phyloP scores from a whole-genome alignment of 2,888 invertebrate genomes.

The Monoplex corrugatus region DNA sequence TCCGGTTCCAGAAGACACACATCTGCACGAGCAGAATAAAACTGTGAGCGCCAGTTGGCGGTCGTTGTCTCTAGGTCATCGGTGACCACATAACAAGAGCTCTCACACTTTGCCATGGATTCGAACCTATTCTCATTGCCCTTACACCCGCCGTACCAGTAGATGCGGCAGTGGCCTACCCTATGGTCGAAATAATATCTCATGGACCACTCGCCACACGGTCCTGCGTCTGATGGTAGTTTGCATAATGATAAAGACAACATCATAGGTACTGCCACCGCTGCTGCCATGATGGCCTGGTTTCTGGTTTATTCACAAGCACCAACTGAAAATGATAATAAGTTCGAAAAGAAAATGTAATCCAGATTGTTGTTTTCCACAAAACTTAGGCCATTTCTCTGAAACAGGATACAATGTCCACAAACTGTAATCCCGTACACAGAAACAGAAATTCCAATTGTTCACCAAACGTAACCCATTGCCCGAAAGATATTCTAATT shows the following conservation, averaged over 20 bases:
- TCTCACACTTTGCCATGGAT: constrained; percentile 91
- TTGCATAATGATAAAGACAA: constrained; percentile 53
- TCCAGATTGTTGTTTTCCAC: no score
- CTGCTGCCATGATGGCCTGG: no score
- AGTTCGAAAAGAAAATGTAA: no score
- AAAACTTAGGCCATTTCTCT: no score
- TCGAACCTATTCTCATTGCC: constrained; percentile 85
- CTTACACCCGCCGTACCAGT: constrained; percentile 85
- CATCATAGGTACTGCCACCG: constrained; percentile 50
- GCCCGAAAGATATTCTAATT: no score
- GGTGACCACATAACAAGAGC: constrained; percentile 52
- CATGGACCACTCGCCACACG: constrained; percentile 67
- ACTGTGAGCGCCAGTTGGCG: constrained; percentile 86
- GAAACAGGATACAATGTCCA: no score
- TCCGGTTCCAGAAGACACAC: constrained; percentile 79
- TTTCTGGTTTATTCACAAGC: no score
- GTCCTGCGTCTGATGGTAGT: constrained; percentile 86
- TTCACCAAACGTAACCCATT: no score
- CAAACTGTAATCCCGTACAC: no score
- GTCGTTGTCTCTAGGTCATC: background rate
- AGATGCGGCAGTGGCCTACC: constrained; percentile 87
- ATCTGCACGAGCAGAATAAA: constrained; percentile 93
- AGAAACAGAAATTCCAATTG: no score
- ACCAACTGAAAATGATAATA: no score
- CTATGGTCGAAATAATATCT: constrained; percentile 88